phyloP scores from a whole-genome alignment of 2,113 vertebrate species.

The Brachirus orientalis region DNA sequence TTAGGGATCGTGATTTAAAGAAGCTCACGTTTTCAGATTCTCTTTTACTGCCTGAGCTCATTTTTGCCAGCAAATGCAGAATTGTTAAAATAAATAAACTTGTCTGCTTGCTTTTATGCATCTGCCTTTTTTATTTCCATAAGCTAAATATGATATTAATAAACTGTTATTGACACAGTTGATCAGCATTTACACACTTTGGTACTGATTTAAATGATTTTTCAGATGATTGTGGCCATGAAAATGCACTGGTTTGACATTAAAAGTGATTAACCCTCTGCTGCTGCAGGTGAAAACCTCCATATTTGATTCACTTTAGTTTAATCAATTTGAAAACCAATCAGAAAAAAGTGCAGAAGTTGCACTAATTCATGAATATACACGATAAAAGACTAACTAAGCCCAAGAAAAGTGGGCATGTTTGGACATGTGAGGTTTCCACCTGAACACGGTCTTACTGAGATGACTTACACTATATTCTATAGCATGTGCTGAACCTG shows the following conservation, averaged over 20 bases:
- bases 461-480: constrained; percentile 43
- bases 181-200: constrained; percentile 9
- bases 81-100: constrained; percentile 34
- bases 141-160: constrained; percentile 40
- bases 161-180: constrained; percentile 55
- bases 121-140: constrained; percentile 51
- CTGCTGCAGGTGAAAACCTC: constrained; percentile 44
- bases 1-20: constrained; percentile 15
- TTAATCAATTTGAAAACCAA: background rate
- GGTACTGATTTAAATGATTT: background rate
- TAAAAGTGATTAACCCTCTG: constrained; percentile 32
- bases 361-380: too few relatives aligned
- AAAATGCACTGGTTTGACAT: constrained; percentile 71
- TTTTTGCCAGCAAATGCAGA: constrained; percentile 34
- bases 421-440: constrained; percentile 22
- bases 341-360: background rate
- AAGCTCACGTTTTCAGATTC: constrained; percentile 2
- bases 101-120: constrained; percentile 44
- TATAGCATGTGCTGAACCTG: constrained; percentile 56
- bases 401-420: background rate
- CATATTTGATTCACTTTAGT: background rate
- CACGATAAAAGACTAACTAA: too few relatives aligned
- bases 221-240: constrained; percentile 64
- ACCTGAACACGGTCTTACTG: constrained; percentile 26
- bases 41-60: constrained; percentile 32